A percentile compares a stretch with the other conserved stretches of the same genome.
Conservation (phyloP, 2,888 invertebrate species). For the Tiliacea citrago region DNA sequence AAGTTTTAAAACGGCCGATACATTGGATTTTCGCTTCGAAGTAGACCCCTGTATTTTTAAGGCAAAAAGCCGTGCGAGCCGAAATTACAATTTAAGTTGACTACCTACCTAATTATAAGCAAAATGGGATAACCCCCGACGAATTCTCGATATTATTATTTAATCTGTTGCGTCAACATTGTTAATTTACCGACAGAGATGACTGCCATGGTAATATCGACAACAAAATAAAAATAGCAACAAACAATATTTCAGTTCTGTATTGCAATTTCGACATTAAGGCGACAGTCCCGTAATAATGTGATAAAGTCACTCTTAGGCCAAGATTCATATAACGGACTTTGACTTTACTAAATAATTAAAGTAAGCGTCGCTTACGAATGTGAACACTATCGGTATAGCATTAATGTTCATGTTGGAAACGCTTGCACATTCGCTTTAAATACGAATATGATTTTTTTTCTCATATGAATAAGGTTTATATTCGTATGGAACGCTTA, state of each 20-base stretch:
- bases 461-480: not conserved
- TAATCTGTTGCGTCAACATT: not conserved
- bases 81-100: not conserved
- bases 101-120: too few species aligned
- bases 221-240: conserved; percentile 27
- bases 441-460: not conserved
- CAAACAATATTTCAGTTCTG: conserved; percentile 27
- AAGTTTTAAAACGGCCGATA: too few species aligned
- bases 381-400: too few species aligned
- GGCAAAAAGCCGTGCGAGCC: not conserved
- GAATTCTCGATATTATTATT: not conserved
- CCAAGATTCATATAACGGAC: not conserved
- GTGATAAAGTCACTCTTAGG: not conserved
- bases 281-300: conserved; percentile 18
- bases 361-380: not conserved
- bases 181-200: not conserved
- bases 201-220: not conserved
- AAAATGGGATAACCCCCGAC: too few species aligned
- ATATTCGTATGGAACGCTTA: not conserved
- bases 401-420: not conserved
- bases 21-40: too few species aligned
- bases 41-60: not conserved
- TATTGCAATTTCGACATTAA: conserved; percentile 31
- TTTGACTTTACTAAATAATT: not conserved
- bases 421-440: not conserved